Evolutionary conservation across 1,140 invertebrate species (phyloP).

Genomic region (Colletes gigas): DNA sequence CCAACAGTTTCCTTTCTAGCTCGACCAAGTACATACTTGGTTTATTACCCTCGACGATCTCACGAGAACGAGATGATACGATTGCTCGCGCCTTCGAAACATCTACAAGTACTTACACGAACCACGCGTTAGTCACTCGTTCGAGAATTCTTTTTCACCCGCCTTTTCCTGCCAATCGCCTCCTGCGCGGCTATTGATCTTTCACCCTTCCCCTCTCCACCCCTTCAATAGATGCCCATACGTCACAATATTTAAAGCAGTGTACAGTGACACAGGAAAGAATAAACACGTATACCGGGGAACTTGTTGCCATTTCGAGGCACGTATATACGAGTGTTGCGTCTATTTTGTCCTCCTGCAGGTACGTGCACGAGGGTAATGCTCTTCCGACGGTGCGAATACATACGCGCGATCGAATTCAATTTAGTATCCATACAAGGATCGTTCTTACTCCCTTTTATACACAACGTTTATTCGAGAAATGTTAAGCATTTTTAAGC

Average conservation of each 20-base stretch:
- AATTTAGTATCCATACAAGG: constrained; percentile 23
- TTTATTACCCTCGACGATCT: constrained; percentile 35
- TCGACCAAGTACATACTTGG: constrained; percentile 43
- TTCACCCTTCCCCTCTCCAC: too few relatives aligned
- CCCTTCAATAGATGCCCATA: neutral
- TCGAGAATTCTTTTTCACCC: neutral
- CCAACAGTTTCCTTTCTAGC: constrained; percentile 42
- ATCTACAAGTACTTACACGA: too few relatives aligned
- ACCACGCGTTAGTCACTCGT: too few relatives aligned
- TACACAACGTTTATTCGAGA: neutral
- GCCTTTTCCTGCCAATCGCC: neutral
- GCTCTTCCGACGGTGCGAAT: constrained; percentile 53
- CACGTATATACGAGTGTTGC: constrained; percentile 68
- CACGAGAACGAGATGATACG: constrained; percentile 6
- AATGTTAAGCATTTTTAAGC: too few relatives aligned
- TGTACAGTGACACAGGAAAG: constrained; percentile 60
- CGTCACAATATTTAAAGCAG: constrained; percentile 55
- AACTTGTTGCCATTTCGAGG: constrained; percentile 65
- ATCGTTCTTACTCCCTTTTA: too few relatives aligned
- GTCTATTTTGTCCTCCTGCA: constrained; percentile 67
- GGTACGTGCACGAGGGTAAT: constrained; percentile 61
- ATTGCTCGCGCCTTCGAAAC: too few relatives aligned
- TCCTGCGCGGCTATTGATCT: neutral
- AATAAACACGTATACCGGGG: constrained; percentile 52
- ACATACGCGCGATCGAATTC: constrained; percentile 35